Evolutionary conservation across 2,888 invertebrate genomes (phyloP), one percentile per base, ranked within the genome.

Genomic region (Ommatoiulus sabulosus): DNA sequence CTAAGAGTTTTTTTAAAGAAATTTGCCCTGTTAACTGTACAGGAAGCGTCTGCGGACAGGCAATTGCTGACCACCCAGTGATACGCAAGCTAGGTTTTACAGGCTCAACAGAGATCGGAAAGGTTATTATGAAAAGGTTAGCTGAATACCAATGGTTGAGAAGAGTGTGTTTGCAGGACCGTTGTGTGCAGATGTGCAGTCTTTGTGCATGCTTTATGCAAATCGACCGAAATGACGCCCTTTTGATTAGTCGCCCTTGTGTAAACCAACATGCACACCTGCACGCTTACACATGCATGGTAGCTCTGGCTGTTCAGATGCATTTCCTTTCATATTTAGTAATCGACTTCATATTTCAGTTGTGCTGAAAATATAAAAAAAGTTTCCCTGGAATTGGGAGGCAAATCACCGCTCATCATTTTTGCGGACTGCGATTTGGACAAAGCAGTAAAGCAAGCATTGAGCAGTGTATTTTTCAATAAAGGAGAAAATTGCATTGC

Each of bases 401-500:
- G 99, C 20, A 99, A 99, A 92, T 98, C 98, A 84, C 99, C 99
- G 0, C 93, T 99, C 43, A 96, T 99, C 63, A 96, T 99, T 90
- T 99, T 99, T 92, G 95, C 95, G 63, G 99, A 99, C 93, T 97
- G 97, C 92, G 98, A 99, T 93, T 92, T 99, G 88, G 98, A 98
- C 91, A 97, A 97, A 92, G 98, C 98, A 44, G 97, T 98, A 17
- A 95, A 96, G 93, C 94, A 97, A 96, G 97, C 97, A 0, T 97
- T 98, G 96, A 95, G 96, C 88, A 96, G 97, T 88, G 98, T 99
- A 3, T 99, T 98, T 94, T 99, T 99, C 94, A 99, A 99, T 93
- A 99, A 99, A 92, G 99, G 99, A 88, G 99, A 99, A 93, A 99
- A 99, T 93, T 99, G 99, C 93, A 99, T 99, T 90, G 98, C 99